Conservation (phyloP, 1,140 invertebrate species). For the Brachionus sp. region DNA sequence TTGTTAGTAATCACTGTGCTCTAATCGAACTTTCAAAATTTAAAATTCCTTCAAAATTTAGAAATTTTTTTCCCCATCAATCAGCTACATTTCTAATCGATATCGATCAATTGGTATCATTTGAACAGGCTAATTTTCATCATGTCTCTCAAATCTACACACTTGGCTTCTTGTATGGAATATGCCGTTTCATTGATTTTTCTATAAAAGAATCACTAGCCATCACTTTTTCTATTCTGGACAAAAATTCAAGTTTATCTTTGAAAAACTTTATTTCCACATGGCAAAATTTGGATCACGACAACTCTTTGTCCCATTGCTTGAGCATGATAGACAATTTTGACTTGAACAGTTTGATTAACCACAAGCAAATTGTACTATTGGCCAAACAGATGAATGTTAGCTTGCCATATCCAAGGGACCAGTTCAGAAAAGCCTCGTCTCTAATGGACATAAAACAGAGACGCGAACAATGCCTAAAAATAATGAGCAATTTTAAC, state of each 20-base stretch:
- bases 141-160: neutral
- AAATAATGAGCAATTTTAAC: neutral
- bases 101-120: neutral
- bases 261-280: neutral
- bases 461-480: neutral
- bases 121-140: neutral
- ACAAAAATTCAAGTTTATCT: neutral
- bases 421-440: neutral
- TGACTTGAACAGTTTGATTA: neutral
- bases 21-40: neutral
- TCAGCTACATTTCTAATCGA: neutral
- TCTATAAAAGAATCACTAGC: neutral
- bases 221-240: neutral
- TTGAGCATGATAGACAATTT: neutral
- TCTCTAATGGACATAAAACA: neutral
- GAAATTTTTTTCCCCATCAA: neutral
- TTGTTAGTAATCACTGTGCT: neutral
- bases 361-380: neutral
- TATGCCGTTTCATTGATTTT: neutral
- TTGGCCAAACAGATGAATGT: neutral
- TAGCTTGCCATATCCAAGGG: neutral
- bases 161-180: neutral
- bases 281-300: neutral
- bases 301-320: neutral
- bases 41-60: neutral